Conservation (phyloP, 2,797 vertebrate genomes). For the Vespertilio murinus region DNA sequence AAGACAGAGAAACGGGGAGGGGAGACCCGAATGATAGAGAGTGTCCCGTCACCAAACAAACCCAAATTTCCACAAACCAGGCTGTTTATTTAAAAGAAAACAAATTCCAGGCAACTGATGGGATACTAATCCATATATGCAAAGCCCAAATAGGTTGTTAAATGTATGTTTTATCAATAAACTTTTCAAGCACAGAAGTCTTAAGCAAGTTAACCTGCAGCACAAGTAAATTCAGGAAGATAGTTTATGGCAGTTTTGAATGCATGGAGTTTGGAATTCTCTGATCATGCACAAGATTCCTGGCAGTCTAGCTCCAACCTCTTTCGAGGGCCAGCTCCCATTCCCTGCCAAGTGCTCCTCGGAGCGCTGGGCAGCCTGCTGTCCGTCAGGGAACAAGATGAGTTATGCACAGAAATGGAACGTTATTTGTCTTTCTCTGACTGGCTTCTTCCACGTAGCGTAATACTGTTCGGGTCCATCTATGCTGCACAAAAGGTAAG, state of each 20-base stretch:
- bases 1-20: not conserved
- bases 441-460: no score
- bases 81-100: not conserved
- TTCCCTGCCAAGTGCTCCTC: not conserved
- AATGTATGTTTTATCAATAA: not conserved
- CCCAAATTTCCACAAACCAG: not conserved
- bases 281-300: not conserved
- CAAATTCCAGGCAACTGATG: not conserved
- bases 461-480: no score
- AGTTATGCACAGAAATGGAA: no score
- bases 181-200: not conserved
- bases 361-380: not conserved
- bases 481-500: no score
- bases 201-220: not conserved
- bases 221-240: not conserved
- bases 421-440: no score
- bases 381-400: rapidly evolving
- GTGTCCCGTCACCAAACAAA: not conserved
- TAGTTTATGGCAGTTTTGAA: not conserved
- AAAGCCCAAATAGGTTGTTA: not conserved
- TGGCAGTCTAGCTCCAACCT: not conserved
- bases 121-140: not conserved
- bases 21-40: not conserved
- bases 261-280: not conserved
- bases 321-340: not conserved